Conservation (phyloP, 2,888 invertebrate species). For the Noctua janthina region DNA sequence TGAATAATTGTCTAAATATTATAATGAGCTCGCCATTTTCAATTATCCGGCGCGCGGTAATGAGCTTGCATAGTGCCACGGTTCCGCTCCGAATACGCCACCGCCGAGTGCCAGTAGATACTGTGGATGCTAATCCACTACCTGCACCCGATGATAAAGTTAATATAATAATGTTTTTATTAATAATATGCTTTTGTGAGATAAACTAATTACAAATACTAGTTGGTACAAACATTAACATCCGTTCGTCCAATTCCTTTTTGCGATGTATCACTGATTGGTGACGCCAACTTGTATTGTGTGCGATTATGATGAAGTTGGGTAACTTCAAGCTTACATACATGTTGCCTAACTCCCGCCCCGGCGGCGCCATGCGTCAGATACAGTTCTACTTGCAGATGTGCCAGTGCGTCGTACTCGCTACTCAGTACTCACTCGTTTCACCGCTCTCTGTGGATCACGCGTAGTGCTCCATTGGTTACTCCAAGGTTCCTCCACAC, state of each 20-base stretch:
- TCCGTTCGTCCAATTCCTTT: not conserved
- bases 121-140: slow-evolving; percentile 22
- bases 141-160: slow-evolving; percentile 11
- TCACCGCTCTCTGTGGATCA: not conserved
- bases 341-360: not conserved
- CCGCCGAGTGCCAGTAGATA: not conserved
- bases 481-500: no score
- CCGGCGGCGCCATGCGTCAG: not conserved
- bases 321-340: not conserved
- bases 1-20: slow-evolving; percentile 79
- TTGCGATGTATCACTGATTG: no score
- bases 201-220: not conserved
- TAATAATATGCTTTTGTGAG: not conserved
- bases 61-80: slow-evolving; percentile 69
- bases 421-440: not conserved
- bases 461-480: not conserved
- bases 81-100: slow-evolving; percentile 65
- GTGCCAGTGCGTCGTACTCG: not conserved
- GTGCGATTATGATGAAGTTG: no score
- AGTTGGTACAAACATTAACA: not conserved
- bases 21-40: slow-evolving; percentile 79
- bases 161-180: slow-evolving; percentile 18
- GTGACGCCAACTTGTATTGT: no score
- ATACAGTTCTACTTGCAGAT: not conserved
- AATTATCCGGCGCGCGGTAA: slow-evolving; percentile 74